Evolutionary conservation across 2,888 invertebrate species (phyloP).

Genomic region (Drosophila antonietae): DNA sequence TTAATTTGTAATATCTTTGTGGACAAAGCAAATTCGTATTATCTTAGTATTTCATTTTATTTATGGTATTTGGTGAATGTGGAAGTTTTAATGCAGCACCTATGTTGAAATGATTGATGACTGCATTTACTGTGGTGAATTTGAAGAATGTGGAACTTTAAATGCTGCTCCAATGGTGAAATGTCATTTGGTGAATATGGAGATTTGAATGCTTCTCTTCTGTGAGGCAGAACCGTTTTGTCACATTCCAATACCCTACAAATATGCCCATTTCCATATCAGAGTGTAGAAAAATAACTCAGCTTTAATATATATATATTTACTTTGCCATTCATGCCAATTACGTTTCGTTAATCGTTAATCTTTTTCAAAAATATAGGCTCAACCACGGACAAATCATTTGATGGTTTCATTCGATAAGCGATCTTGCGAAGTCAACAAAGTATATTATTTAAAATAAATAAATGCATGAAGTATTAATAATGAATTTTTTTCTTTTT

Average conservation of each 20-base stretch:
- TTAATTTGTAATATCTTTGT: slow-evolving; percentile 34
- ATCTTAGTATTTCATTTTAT: neutral
- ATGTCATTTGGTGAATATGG: slow-evolving; percentile 27
- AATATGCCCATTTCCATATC: slow-evolving; percentile 62
- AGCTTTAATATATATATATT: slow-evolving; percentile 42
- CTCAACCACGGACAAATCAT: slow-evolving; percentile 51
- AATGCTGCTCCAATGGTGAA: neutral
- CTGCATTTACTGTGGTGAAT: neutral
- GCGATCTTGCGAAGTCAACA: slow-evolving; percentile 32
- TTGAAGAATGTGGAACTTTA: neutral
- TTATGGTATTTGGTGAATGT: slow-evolving; percentile 10
- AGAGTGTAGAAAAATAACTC: slow-evolving; percentile 70
- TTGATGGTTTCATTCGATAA: slow-evolving; percentile 17
- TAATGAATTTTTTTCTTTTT: slow-evolving; percentile 9
- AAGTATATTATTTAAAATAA: slow-evolving; percentile 1
- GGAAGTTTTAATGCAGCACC: neutral
- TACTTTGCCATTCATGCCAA: slow-evolving; percentile 66
- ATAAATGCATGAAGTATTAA: slow-evolving; percentile 8
- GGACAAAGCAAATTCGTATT: slow-evolving; percentile 24
- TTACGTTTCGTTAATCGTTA: slow-evolving; percentile 44
- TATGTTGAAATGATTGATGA: neutral
- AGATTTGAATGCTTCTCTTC: slow-evolving; percentile 22
- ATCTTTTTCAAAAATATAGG: slow-evolving; percentile 58
- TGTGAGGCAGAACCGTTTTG: slow-evolving; percentile 48
- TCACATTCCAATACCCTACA: slow-evolving; percentile 68